phyloP scores from a whole-genome alignment of 1,140 invertebrate genomes.

The Brachionus rubens region DNA sequence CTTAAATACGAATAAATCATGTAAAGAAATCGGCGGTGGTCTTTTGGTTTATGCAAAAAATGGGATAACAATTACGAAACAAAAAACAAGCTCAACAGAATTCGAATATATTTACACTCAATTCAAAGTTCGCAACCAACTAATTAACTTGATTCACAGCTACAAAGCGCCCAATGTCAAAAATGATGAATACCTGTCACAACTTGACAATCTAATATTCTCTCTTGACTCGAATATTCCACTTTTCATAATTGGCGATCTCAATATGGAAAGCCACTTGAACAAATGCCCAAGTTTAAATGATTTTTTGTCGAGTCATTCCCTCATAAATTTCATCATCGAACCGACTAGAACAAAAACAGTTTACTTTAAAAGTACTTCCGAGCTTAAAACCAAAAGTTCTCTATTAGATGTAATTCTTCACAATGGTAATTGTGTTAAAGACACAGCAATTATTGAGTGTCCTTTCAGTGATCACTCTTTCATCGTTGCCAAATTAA shows the following conservation, averaged over 20 bases:
- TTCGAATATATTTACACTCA: background rate
- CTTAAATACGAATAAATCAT: no score
- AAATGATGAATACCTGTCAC: background rate
- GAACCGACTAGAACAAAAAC: no score
- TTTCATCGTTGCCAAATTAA: no score
- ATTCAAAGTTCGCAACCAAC: background rate
- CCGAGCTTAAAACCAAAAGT: no score
- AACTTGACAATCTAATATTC: background rate
- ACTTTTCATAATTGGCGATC: background rate
- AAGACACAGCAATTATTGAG: no score
- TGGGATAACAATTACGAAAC: no score
- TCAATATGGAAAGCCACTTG: background rate
- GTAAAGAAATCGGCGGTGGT: no score
- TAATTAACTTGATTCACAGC: background rate
- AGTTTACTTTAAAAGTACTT: no score
- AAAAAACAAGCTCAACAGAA: background rate
- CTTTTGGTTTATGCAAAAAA: no score
- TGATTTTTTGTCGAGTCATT: background rate
- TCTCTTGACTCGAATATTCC: constrained; percentile 6
- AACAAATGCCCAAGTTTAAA: background rate
- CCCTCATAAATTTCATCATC: background rate
- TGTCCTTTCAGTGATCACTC: no score
- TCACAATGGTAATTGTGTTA: no score
- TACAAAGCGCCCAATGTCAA: background rate
- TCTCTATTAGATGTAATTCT: no score